Conservation (phyloP, 2,888 invertebrate genomes). For the Drosophila suboccidentalis region DNA sequence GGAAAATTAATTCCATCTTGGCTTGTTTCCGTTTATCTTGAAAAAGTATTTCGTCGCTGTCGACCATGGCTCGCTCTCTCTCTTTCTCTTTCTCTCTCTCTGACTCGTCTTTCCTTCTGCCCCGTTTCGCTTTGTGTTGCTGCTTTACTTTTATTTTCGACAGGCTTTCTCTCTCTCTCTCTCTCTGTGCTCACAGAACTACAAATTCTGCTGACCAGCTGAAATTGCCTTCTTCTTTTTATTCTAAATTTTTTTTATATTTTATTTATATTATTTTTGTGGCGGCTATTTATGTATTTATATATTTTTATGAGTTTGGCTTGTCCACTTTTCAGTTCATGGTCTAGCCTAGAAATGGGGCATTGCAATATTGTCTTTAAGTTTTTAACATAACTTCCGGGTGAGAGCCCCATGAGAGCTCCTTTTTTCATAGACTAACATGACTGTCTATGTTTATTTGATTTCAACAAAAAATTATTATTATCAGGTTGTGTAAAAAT, state of each 20-base stretch:
- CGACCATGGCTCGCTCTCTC: constrained; percentile 41
- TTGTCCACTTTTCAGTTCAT: constrained; percentile 42
- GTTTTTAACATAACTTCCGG: constrained; percentile 35
- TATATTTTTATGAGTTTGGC: constrained; percentile 38
- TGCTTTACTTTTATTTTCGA: constrained; percentile 64
- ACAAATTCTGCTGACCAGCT: constrained; percentile 68
- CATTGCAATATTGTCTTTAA: constrained; percentile 29
- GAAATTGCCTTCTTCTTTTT: constrained; percentile 58
- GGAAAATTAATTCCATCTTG: constrained; percentile 86
- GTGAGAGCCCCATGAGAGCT: constrained; percentile 1
- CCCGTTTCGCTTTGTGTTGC: constrained; percentile 42
- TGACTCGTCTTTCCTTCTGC: neutral
- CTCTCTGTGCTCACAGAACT: constrained; percentile 23
- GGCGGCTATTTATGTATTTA: constrained; percentile 47
- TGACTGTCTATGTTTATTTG: neutral
- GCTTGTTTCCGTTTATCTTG: constrained; percentile 85
- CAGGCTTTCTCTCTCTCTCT: constrained; percentile 24
- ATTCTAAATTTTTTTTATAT: neutral
- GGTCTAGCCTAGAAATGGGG: constrained; percentile 18
- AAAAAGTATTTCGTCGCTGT: constrained; percentile 72
- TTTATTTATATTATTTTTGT: constrained; percentile 24
- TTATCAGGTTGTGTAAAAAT: too few species aligned
- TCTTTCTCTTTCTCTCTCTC: neutral
- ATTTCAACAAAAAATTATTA: neutral
- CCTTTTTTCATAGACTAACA: neutral